Evolutionary conservation across 2,888 invertebrate genomes (phyloP), one percentile per base, ranked within the genome.

Genomic region (Tiphia femorata): DNA sequence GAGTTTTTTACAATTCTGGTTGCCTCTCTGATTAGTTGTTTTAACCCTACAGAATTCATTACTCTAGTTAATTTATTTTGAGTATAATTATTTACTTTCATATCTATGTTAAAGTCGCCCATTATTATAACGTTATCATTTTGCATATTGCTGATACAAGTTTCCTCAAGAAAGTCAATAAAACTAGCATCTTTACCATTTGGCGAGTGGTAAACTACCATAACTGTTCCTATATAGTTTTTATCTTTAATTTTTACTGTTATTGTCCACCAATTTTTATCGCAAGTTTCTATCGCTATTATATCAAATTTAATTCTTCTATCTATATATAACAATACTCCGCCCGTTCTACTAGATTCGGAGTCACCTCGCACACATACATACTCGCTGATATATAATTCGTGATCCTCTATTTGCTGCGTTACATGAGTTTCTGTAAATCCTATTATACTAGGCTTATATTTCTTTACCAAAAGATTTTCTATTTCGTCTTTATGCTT

Each of bases 401-500:
- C 44, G 10, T 46, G 33, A 6, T 46, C 21, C 8, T 48, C 27
- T 8, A 38, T 35, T 3, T 33, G 3, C 1, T 12, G 1, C 3
- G 38, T 38, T 37, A 48, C 17, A 37, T 48, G 48, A 0, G 27
- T 48, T 27, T 48, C 48, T 2, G 25, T 48, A 7, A 38, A 38
- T 7, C 48, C 48, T 48, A 48, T n/a, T 10, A 48, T 1, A 19
- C 5, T 1, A 2, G 48, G 27, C 25, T n/a, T 17, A 25, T 19
- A 16, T 3, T 16, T 27, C 1, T 1, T 7, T 23, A 47, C 10
- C n/a, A 48, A 23, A 0, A 6, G 8, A 37, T 27, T 38, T 2
- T 23, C 25, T 16, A 61, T 43, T 44, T 59, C 40, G 1, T 64
- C 56, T 4, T 58, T 62, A 27, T 64, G 43, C n/a, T 7, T 37